phyloP scores from a whole-genome alignment of 2,888 invertebrate genomes.

The Drosophila austrosaltans region DNA sequence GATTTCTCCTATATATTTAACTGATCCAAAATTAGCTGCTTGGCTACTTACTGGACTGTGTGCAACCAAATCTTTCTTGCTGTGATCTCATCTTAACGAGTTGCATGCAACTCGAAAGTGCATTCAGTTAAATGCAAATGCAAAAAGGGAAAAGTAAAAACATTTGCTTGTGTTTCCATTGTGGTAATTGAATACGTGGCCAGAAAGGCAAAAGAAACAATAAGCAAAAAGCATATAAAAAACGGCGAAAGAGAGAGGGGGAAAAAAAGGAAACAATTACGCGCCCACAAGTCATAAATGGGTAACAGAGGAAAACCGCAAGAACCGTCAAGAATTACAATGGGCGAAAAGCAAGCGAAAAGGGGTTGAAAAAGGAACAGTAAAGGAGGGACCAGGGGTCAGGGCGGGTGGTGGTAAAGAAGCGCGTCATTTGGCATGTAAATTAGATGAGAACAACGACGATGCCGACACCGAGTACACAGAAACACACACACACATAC shows the following conservation, averaged over 20 bases:
- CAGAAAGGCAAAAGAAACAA: constrained; percentile 36
- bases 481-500: background rate
- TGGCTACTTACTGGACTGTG: too few species aligned
- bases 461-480: constrained; percentile 8
- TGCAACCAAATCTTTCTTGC: background rate
- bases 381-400: background rate
- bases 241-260: background rate
- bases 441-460: constrained; percentile 54
- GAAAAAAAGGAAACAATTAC: constrained; percentile 50
- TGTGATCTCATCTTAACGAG: background rate
- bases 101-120: background rate
- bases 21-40: too few species aligned
- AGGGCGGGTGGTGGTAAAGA: background rate
- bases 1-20: too few species aligned
- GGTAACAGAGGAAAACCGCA: constrained; percentile 18
- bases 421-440: constrained; percentile 67
- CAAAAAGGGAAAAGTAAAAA: constrained; percentile 15
- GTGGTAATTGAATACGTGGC: constrained; percentile 63
- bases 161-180: constrained; percentile 21
- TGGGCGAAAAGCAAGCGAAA: constrained; percentile 16
- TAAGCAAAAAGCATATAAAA: background rate
- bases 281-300: constrained; percentile 48
- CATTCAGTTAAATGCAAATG: constrained; percentile 12
- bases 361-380: background rate
- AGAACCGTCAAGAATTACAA: constrained; percentile 14